Evolutionary conservation across 2,113 vertebrate species (phyloP).

Genomic region (Daubentonia madagascariensis): DNA sequence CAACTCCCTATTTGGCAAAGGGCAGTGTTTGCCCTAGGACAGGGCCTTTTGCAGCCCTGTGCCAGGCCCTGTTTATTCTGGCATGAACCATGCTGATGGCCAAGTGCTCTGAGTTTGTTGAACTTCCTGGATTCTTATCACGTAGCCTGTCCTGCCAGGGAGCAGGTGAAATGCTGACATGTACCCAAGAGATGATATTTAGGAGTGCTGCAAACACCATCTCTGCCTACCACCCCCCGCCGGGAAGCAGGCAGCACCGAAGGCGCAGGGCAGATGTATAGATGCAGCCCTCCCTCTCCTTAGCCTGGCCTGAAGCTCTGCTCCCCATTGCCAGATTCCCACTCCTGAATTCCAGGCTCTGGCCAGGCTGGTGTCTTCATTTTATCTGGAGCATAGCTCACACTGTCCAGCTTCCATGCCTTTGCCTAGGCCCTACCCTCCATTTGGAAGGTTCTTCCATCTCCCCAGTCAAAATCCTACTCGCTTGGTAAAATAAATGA

Average conservation of each 20-base stretch:
- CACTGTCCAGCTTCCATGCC: background rate
- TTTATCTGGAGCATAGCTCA: background rate
- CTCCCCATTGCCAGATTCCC: background rate
- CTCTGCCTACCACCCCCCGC: background rate
- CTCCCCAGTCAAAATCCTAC: background rate
- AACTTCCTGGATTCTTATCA: constrained; percentile 80
- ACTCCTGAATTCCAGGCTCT: background rate
- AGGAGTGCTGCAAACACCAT: background rate
- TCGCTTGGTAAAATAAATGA: background rate
- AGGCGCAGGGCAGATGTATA: background rate
- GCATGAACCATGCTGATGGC: constrained; percentile 68
- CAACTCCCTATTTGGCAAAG: constrained; percentile 62
- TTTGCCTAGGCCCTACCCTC: background rate
- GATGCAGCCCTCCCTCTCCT: background rate
- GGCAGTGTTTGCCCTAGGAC: constrained; percentile 65
- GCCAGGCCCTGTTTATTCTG: constrained; percentile 79
- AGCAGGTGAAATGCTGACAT: background rate
- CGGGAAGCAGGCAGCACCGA: background rate
- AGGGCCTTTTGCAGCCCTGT: constrained; percentile 51
- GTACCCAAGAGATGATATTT: background rate
- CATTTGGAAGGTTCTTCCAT: too few relatives aligned
- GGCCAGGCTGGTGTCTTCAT: background rate
- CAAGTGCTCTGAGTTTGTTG: constrained; percentile 69
- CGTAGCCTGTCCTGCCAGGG: constrained; percentile 48
- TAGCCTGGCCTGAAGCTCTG: background rate